Conservation (phyloP, 2,797 vertebrate species). For the Pseudochaenichthys georgianus region DNA sequence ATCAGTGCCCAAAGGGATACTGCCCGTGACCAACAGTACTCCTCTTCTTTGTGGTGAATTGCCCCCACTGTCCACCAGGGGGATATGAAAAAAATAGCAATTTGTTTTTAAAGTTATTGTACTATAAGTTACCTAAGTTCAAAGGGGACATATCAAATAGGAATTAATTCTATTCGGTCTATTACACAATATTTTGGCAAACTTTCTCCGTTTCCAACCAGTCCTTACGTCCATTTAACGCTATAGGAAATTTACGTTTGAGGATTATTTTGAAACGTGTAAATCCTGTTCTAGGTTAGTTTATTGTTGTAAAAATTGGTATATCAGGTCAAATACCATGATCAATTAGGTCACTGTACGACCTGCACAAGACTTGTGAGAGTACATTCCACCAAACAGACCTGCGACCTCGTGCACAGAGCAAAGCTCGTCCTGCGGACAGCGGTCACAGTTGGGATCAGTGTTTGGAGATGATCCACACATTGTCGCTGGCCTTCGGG, state of each 20-base stretch:
- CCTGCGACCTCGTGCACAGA: rapidly evolving
- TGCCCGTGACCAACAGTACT: background rate
- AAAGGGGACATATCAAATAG: background rate
- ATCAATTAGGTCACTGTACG: background rate
- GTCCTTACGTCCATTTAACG: too few relatives aligned
- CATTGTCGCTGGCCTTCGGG: conserved; percentile 29
- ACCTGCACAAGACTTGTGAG: too few relatives aligned
- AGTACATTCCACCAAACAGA: background rate
- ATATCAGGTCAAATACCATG: background rate
- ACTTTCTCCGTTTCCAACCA: background rate
- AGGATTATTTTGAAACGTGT: background rate
- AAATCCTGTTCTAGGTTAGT: too few relatives aligned
- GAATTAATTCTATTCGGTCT: background rate
- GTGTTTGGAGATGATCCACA: conserved; percentile 17
- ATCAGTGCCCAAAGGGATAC: background rate
- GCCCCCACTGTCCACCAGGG: conserved; percentile 63
- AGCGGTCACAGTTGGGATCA: background rate
- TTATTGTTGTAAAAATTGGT: background rate
- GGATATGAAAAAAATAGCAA: conserved; percentile 33
- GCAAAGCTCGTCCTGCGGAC: background rate
- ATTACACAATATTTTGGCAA: background rate
- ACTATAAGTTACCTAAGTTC: background rate
- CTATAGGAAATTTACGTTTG: too few relatives aligned
- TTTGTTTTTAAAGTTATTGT: background rate
- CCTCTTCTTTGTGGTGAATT: background rate